Evolutionary conservation across 2,113 vertebrate species (phyloP).

Genomic region (Nothocercus nigrocapillus): DNA sequence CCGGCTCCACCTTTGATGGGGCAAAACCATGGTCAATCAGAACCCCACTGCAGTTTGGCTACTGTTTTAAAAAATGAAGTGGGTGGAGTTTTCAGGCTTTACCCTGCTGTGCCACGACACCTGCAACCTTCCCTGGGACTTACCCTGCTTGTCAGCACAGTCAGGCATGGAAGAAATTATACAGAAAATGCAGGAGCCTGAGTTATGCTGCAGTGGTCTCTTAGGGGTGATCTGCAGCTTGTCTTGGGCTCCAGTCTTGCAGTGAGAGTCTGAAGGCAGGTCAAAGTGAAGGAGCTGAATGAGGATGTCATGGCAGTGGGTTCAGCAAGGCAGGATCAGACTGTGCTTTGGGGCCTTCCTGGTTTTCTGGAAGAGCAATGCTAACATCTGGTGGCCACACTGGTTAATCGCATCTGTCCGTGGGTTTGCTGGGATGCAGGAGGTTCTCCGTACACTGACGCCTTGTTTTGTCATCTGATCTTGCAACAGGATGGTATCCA

Average conservation of each 20-base stretch:
- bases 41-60: neutral
- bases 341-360: neutral
- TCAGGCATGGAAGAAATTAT: neutral
- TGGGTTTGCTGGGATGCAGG: neutral
- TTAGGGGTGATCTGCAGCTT: neutral
- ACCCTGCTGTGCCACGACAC: neutral
- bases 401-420: neutral
- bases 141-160: neutral
- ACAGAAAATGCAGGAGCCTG: neutral
- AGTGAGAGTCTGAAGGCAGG: neutral
- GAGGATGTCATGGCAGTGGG: neutral
- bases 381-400: slow-evolving; percentile 67
- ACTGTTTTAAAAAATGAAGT: neutral
- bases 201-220: neutral
- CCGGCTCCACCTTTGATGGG: neutral
- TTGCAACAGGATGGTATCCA: slow-evolving; percentile 72
- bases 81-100: neutral
- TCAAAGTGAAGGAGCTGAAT: neutral
- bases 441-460: neutral
- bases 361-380: slow-evolving; percentile 43
- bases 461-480: neutral
- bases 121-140: neutral
- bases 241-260: neutral
- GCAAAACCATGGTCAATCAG: neutral
- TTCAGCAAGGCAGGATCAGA: neutral